These are phyloP conservation scores for Hermaeophaga mercurialis DNA, from an alignment of 2,888 invertebrate genomes.

Conservation along the genomic window DNA sequence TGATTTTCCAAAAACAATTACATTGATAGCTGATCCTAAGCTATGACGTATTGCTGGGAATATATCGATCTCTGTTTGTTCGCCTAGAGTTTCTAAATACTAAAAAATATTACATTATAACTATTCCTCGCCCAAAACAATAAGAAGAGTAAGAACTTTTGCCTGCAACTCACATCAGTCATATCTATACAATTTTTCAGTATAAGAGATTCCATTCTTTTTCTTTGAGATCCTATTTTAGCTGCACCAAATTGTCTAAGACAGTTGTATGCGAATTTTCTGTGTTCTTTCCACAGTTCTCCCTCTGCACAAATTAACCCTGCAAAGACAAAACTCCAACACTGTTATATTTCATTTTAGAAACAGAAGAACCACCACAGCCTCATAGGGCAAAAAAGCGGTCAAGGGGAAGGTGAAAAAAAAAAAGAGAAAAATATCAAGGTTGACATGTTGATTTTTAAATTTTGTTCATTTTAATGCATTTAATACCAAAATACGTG, in stretches of 20 bases:
- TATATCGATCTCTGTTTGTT: slow-evolving; percentile 58
- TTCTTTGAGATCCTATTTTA: slow-evolving; percentile 65
- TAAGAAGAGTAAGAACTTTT: too few relatives aligned
- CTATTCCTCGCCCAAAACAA: background rate
- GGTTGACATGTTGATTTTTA: too few relatives aligned
- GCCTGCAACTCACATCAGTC: slow-evolving; percentile 59
- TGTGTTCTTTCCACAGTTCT: slow-evolving; percentile 80
- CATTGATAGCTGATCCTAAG: slow-evolving; percentile 78
- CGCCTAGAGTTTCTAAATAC: slow-evolving; percentile 35
- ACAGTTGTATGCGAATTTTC: slow-evolving; percentile 73
- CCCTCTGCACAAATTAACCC: slow-evolving; percentile 86
- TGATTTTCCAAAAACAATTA: slow-evolving; percentile 76
- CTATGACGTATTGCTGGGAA: slow-evolving; percentile 67
- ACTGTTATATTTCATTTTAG: too few relatives aligned
- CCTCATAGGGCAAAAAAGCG: too few relatives aligned
- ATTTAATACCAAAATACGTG: too few relatives aligned
- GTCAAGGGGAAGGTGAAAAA: too few relatives aligned
- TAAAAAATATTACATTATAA: slow-evolving; percentile 27
- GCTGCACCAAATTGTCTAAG: slow-evolving; percentile 76
- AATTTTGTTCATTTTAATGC: too few relatives aligned
- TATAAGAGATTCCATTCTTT: slow-evolving; percentile 70
- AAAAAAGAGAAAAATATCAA: too few relatives aligned
- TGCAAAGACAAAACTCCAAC: slow-evolving; percentile 53
- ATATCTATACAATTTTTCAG: slow-evolving; percentile 66
- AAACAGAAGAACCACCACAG: too few relatives aligned